Percentiles rank a stretch among this genome's conserved stretches.
phyloP scores from a whole-genome alignment of 1,140 invertebrate species.

The Orius insidiosus region DNA sequence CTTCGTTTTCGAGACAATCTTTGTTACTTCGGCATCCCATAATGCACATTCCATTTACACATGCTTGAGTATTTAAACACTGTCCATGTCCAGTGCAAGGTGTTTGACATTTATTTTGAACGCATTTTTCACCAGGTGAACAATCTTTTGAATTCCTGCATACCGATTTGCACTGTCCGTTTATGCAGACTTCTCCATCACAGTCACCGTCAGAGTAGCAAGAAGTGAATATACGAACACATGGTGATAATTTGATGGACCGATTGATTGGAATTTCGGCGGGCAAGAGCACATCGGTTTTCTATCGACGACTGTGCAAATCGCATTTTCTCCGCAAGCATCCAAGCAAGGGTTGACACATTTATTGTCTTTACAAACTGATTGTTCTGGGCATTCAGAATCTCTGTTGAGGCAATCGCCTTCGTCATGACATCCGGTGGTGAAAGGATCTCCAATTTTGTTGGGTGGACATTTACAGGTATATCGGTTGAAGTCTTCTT shows the following conservation, averaged over 20 bases:
- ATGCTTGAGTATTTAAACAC: conserved; percentile 62
- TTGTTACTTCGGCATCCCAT: conserved; percentile 66
- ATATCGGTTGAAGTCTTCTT: conserved; percentile 38
- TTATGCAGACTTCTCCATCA: conserved; percentile 53
- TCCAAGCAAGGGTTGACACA: conserved; percentile 63
- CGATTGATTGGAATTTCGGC: conserved; percentile 42
- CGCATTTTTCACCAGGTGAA: conserved; percentile 57
- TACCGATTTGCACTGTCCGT: conserved; percentile 64
- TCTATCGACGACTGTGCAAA: conserved; percentile 56
- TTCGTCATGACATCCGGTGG: conserved; percentile 53
- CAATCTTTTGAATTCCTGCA: conserved; percentile 64
- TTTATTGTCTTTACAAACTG: conserved; percentile 47
- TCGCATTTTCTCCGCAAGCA: conserved; percentile 54
- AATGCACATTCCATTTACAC: conserved; percentile 54
- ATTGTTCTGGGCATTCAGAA: conserved; percentile 51
- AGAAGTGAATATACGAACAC: conserved; percentile 42
- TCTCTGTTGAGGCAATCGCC: conserved; percentile 51
- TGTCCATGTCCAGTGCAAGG: conserved; percentile 63
- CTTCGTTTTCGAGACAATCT: conserved; percentile 54
- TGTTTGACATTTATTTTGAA: conserved; percentile 54
- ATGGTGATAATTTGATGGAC: conserved; percentile 42
- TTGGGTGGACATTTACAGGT: conserved; percentile 58
- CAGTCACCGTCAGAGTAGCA: conserved; percentile 63
- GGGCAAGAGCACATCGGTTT: conserved; percentile 58
- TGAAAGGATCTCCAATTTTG: conserved; percentile 56